These are phyloP conservation scores for Mobula hypostoma DNA, from an alignment of 2,113 vertebrate species.

Conservation along the genomic window DNA sequence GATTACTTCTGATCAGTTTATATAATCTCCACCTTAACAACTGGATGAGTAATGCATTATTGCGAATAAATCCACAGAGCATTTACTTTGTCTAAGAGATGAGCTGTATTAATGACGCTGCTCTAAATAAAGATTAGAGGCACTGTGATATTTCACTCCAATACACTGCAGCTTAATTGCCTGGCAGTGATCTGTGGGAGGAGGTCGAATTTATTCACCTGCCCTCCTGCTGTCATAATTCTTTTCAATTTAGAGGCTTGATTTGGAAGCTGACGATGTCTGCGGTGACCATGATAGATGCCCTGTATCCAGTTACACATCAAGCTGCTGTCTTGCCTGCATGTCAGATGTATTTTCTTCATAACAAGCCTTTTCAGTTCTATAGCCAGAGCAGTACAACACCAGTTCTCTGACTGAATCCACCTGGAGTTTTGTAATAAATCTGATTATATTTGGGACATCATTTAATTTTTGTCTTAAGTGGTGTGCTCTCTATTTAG, in stretches of 20 bases:
- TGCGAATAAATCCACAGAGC: not conserved
- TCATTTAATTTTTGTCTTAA: not conserved
- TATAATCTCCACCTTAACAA: not conserved
- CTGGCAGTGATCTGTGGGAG: not conserved
- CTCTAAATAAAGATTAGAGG: not conserved
- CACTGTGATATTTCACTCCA: constrained; percentile 26
- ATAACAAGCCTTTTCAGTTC: not conserved
- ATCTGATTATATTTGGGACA: not conserved
- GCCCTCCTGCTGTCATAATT: constrained; percentile 18
- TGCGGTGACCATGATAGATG: constrained; percentile 10
- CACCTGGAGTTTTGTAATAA: not conserved
- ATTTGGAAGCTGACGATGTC: constrained; percentile 19
- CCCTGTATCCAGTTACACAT: not conserved
- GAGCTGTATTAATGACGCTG: constrained; percentile 19
- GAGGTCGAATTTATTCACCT: constrained; percentile 11
- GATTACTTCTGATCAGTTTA: not conserved
- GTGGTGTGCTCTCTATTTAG: not conserved
- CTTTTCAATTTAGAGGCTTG: constrained; percentile 16
- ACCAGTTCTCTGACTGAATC: not conserved
- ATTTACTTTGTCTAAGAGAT: constrained; percentile 11
- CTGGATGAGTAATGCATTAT: not conserved
- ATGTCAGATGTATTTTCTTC: not conserved
- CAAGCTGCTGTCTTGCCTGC: not conserved
- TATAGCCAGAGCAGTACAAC: not conserved
- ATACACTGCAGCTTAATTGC: not conserved